Conservation (phyloP, 2,888 invertebrate species). For the Adela reaumurella region DNA sequence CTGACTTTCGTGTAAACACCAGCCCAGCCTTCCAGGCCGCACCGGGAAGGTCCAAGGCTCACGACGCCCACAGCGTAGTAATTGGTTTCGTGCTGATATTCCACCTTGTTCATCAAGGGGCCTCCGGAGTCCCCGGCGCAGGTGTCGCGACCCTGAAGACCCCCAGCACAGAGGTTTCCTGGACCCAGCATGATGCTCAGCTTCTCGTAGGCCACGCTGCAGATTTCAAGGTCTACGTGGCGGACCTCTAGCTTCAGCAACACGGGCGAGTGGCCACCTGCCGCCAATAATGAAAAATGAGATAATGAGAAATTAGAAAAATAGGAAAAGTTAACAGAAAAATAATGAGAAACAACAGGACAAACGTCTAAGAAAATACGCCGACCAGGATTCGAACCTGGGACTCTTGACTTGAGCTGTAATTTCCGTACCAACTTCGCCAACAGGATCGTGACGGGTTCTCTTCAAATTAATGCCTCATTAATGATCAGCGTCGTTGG, state of each 20-base stretch:
- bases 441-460: too few species aligned
- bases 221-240: slow-evolving; percentile 19
- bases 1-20: slow-evolving; percentile 60
- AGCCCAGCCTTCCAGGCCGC: slow-evolving; percentile 41
- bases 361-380: too few species aligned
- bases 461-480: too few species aligned
- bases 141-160: slow-evolving; percentile 42
- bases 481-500: too few species aligned
- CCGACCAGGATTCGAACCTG: too few species aligned
- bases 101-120: slow-evolving; percentile 32
- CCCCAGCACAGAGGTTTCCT: slow-evolving; percentile 53
- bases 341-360: too few species aligned
- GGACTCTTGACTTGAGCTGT: too few species aligned
- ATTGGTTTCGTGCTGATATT: slow-evolving; percentile 22
- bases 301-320: too few species aligned
- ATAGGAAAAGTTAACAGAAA: too few species aligned
- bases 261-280: slow-evolving; percentile 15
- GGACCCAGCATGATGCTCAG: slow-evolving; percentile 15
- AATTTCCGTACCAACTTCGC: too few species aligned
- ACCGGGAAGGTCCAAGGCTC: slow-evolving; percentile 18
- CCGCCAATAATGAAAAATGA: too few species aligned
- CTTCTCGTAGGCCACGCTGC: slow-evolving; percentile 21
- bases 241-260: slow-evolving; percentile 35
- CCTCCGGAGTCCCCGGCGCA: slow-evolving; percentile 62
- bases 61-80: slow-evolving; percentile 53